These are phyloP conservation scores for Sebastes iracundus DNA, from an alignment of 2,797 vertebrate genomes.

Conservation along the genomic window DNA sequence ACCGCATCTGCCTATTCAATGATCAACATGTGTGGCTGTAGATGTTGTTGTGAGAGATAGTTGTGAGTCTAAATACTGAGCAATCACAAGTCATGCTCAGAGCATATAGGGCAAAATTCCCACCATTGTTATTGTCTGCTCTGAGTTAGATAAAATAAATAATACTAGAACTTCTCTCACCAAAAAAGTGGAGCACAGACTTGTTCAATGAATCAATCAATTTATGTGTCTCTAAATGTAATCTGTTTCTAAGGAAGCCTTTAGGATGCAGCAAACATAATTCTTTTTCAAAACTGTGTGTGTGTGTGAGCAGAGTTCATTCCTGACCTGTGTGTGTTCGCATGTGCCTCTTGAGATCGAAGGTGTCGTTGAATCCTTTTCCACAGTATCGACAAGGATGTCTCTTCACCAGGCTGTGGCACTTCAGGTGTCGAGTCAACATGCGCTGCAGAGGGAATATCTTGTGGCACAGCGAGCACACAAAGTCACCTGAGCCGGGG, in stretches of 20 bases:
- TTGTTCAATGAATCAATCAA: no score
- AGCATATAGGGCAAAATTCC: background rate
- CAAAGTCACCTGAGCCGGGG: constrained; percentile 69
- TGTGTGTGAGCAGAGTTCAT: background rate
- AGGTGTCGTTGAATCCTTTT: constrained; percentile 94
- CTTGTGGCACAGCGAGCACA: constrained; percentile 87
- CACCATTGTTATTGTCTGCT: background rate
- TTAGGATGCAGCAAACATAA: no score
- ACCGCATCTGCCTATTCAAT: no score
- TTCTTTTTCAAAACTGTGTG: background rate
- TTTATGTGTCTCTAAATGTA: no score
- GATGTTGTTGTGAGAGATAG: no score
- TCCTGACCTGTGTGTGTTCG: constrained; percentile 78
- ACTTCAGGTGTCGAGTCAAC: constrained; percentile 91
- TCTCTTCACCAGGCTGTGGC: constrained; percentile 89
- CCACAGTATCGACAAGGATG: constrained; percentile 88
- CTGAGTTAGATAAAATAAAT: background rate
- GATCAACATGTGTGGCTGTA: no score
- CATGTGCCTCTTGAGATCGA: constrained; percentile 93
- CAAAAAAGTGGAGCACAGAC: no score
- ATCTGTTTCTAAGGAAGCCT: no score
- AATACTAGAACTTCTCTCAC: no score
- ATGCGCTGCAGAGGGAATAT: constrained; percentile 90
- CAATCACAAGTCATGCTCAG: background rate
- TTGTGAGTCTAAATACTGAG: background rate